Evolutionary conservation across 2,888 invertebrate species (phyloP), one percentile per base, ranked within the genome.

Genomic region (Aproaerema taeniolella): DNA sequence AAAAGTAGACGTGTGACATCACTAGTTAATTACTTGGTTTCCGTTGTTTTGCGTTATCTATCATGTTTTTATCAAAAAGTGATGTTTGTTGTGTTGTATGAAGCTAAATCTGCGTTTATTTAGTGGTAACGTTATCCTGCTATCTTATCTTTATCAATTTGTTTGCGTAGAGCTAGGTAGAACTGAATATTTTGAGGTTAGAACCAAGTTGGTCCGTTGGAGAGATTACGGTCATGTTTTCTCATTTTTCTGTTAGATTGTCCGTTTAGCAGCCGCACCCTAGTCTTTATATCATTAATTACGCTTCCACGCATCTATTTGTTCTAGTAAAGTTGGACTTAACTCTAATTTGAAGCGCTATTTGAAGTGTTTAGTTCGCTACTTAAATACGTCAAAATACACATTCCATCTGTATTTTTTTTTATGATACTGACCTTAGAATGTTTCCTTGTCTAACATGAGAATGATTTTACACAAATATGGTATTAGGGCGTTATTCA

Each of bases 21-120:
- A 41, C 31, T 36, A 79, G 61, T 66, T 54, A 57, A 50, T 56
- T 61, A 59, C 55, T 48, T 72, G 67, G 74, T 71, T 68, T 57
- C 55, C 60, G 61, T 71, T 79, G 74, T 81, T 76, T n/a, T 77
- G 73, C 80, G 78, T 75, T 79, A 75, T 73, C 71, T 77, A 70
- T 81, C 75, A 79, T 85, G 85, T 86, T 85, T 86, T 86, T 85
- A 86, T 81, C 83, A 70, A 79, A 81, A 75, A 77, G 73, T 79
- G 73, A 74, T 81, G 79, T 73, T 78, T 78, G 68, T 72, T 70
- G 64, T 65, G 58, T 73, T 74, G 60, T 73, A 67, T 76, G 63
- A 67, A 65, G 62, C 58, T 69, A 72, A 75, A 77, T 73, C 67
- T 66, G 63, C 65, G 55, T 59, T 55, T 72, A 67, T 74, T 68